Evolutionary conservation across 2,888 invertebrate genomes (phyloP), one percentile per base, ranked within the genome.

Genomic region (Eulithis testata): DNA sequence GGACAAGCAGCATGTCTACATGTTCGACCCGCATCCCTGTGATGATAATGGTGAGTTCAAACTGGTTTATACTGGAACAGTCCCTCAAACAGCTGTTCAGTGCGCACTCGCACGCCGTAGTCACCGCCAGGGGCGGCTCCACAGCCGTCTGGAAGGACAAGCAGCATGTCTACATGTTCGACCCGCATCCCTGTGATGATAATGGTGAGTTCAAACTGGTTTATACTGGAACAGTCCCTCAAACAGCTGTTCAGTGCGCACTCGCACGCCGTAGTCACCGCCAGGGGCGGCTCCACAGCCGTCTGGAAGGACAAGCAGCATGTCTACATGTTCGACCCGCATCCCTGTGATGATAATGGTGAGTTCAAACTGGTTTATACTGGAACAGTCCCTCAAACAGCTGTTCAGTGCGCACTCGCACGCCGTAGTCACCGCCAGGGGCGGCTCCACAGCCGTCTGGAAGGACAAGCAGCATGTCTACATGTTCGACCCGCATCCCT

Each of bases 1-100:
- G 61, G 84, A 90, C 0, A 90, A 91, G 0, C 77, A 88, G 3
- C 88, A 87, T 54, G 90, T 84, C 65, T 94, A 94, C 70, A 88
- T 94, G 76, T 95, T 94, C 57, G 95, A 95, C 72, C 94, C 95
- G 0, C 94, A 94, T 21, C 93, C 93, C 0, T 94, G 94, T 60
- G 94, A 94, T 70, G 93, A 94, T 21, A 67, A 63, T n/a, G 66
- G 66, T 67, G 11, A 31, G 62, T 52, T 43, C 1, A 6, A 21
- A 31, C n/a, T 52, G 37, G 37, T 37, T 5, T n/a, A n/a, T n/a
- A n/a, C n/a, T n/a, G n/a, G n/a, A n/a, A n/a, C n/a, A n/a, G n/a
- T n/a, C n/a, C n/a, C n/a, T n/a, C n/a, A 74, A 74, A 31, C 74
- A 76, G 1, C 74, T 92, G 62, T 91, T 93, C 79, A 82, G 80